Evolutionary conservation across 2,797 vertebrate species (phyloP).

Genomic region (Liparis tanakae): DNA sequence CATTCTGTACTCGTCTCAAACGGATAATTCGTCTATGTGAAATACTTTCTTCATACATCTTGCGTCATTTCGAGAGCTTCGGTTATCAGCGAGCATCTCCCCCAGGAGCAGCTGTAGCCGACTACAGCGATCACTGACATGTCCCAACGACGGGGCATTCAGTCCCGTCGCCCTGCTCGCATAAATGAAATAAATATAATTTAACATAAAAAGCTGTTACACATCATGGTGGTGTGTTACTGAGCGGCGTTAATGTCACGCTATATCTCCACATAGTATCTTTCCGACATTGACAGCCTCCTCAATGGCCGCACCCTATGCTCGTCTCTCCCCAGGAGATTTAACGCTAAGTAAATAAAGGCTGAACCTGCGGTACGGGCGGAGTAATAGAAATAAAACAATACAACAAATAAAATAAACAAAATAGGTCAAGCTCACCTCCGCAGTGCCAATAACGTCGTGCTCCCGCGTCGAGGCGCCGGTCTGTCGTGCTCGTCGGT

Average conservation of each 20-base stretch:
- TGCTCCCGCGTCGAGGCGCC: conserved; percentile 7
- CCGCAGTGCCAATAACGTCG: conserved; percentile 25
- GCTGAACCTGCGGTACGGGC: conserved; percentile 48
- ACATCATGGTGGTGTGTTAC: background rate
- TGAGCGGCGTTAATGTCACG: conserved; percentile 19
- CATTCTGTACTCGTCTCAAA: background rate
- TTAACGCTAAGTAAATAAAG: conserved; percentile 64
- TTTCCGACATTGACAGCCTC: conserved; percentile 55
- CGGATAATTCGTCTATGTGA: background rate
- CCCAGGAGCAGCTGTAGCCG: background rate
- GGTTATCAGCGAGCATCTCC: background rate
- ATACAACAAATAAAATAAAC: background rate
- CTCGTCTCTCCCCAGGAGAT: conserved; percentile 69
- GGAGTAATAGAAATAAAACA: conserved; percentile 10
- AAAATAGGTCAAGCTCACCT: conserved; percentile 63
- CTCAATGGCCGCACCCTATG: conserved; percentile 79
- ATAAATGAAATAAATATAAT: background rate
- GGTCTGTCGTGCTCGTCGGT: conserved; percentile 26
- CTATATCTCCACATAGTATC: background rate
- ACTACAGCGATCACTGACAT: background rate
- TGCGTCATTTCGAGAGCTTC: conserved; percentile 22
- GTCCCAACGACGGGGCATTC: conserved; percentile 60
- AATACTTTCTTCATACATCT: background rate
- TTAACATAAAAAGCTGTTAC: background rate
- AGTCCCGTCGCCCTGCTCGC: background rate